phyloP scores from a whole-genome alignment of 1,140 invertebrate species.

The Eufriesea mexicana region DNA sequence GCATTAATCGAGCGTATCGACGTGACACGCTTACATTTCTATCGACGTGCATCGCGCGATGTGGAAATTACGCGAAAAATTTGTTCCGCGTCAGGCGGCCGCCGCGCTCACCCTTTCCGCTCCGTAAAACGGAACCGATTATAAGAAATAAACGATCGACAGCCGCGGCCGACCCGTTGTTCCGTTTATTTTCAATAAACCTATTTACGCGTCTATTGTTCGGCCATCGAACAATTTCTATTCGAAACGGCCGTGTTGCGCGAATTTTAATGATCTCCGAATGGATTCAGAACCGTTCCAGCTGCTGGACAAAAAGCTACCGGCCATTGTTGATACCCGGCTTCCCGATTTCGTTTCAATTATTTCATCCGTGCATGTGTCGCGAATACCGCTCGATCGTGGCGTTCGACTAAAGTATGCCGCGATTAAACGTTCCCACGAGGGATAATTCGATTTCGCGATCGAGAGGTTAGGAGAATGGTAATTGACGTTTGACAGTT shows the following conservation, averaged over 20 bases:
- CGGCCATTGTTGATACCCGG: not conserved
- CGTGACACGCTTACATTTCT: not conserved
- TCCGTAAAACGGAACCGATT: not conserved
- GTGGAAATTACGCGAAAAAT: not conserved
- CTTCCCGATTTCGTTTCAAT: slow-evolving; percentile 5
- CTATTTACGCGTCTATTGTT: not conserved
- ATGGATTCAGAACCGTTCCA: not conserved
- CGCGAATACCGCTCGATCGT: not conserved
- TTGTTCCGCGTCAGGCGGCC: no score
- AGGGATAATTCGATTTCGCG: not conserved
- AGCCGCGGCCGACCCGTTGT: not conserved
- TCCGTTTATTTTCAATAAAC: slow-evolving; percentile 1
- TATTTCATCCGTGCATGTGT: slow-evolving; percentile 8
- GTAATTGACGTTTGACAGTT: slow-evolving; percentile 16
- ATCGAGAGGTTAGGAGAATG: not conserved
- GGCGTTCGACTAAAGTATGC: no score
- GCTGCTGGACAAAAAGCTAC: not conserved
- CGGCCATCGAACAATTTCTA: not conserved
- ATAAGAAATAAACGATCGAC: not conserved
- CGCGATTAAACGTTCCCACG: not conserved
- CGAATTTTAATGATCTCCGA: slow-evolving; percentile 7
- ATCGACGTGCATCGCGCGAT: not conserved
- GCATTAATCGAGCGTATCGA: not conserved
- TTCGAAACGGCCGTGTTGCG: not conserved
- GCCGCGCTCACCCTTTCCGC: not conserved